Base-by-base conservation (phyloP, 2,797 vertebrate genomes). In the Megalops cyprinoides region DNA sequence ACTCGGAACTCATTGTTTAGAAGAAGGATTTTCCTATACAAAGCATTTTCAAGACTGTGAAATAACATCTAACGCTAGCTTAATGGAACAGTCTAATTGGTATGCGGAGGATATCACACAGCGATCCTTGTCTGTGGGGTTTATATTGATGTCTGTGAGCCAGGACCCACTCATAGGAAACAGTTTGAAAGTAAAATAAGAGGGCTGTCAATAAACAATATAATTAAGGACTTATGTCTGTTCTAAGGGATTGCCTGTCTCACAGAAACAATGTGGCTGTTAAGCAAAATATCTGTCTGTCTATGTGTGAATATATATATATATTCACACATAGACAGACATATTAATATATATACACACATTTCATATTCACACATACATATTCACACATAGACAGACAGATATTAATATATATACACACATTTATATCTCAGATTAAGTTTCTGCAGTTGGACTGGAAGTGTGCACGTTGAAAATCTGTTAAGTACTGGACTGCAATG, bases 1-100 rank as follows among this genome's bases (percentile, higher is more conserved):
- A 34, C 60, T 65, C 60, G 60, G 34, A 65, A 65, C 60, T n/a
- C n/a, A 65, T 65, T 65, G 60, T 69, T 37, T 69, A 23, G 37
- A 34, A 69, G 34, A 20, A 39, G 31, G 18, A 15, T 69, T 39
- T 69, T 69, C 15, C 28, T 20, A 69, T 69, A 37, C 65, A 69
- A 37, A 69, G 34, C 65, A 69, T 69, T 69, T 69, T 69, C 34
- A 69, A 12, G 37, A 31, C 14, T 23, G 65, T 39, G 15, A 69
- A 39, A 69, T 69, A 28, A 69, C 39, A 14, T 28, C 31, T 39
- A 69, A 34, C 69, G 65, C 34, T 37, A 34, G 31, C 10, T 20
- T 69, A 37, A 3, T 37, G 2, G 1, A n/a, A 34, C 37, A 20
- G 31, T 6, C 4, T 69, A 69, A 69, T 65, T 65, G 60, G 25